Conservation (phyloP, 2,113 vertebrate species). For the Cervus canadensis region DNA sequence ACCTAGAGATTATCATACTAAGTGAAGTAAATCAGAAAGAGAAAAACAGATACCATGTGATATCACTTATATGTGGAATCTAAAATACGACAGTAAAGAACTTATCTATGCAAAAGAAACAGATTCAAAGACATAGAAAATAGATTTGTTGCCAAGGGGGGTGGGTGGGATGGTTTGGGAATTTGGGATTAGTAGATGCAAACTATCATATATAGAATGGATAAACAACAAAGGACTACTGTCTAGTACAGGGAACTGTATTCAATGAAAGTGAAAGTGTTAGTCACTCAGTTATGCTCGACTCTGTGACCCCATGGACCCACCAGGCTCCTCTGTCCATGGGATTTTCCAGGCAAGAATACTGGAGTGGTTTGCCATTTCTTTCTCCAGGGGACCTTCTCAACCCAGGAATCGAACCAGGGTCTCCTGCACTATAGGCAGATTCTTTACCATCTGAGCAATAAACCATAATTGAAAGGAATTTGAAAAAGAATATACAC, state of each 20-base stretch:
- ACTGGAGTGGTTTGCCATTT: background rate
- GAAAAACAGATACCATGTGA: background rate
- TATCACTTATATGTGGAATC: background rate
- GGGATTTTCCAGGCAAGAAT: background rate
- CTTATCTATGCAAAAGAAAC: background rate
- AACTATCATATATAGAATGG: background rate
- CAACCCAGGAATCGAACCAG: background rate
- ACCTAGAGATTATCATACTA: background rate
- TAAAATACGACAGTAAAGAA: background rate
- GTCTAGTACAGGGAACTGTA: background rate
- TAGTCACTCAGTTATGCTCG: background rate
- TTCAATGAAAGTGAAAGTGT: background rate
- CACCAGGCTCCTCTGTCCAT: background rate
- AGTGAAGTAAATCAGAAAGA: background rate
- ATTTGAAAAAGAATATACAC: background rate
- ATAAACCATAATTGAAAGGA: background rate
- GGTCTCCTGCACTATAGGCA: background rate
- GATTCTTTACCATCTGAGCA: background rate
- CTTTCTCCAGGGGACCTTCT: background rate
- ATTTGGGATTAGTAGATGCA: background rate
- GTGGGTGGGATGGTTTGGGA: background rate
- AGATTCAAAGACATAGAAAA: background rate
- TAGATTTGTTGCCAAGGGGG: background rate
- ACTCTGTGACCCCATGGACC: background rate
- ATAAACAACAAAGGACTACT: background rate